phyloP scores from a whole-genome alignment of 1,140 invertebrate species.

The Chironomus striatipennis region DNA sequence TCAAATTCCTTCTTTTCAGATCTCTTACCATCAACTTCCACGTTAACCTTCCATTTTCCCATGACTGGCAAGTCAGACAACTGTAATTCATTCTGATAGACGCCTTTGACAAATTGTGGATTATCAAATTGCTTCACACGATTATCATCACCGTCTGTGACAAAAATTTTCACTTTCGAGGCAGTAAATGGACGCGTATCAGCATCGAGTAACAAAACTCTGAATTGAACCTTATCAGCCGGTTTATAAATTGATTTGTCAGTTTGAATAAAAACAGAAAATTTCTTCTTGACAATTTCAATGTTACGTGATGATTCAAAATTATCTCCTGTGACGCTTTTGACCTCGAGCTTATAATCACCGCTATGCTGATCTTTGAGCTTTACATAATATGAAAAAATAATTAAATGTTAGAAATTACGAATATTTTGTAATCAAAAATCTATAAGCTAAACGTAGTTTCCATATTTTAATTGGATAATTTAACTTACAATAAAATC shows the following conservation, averaged over 20 bases:
- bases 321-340: background rate
- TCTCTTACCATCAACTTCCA: slow-evolving; percentile 35
- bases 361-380: background rate
- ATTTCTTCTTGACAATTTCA: slow-evolving; percentile 66
- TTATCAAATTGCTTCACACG: slow-evolving; percentile 72
- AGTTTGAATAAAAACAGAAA: slow-evolving; percentile 88
- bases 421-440: too few relatives aligned
- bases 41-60: slow-evolving; percentile 76
- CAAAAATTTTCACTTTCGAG: background rate
- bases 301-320: background rate
- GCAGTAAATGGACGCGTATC: slow-evolving; percentile 50
- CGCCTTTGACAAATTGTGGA: slow-evolving; percentile 58
- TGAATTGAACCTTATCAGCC: slow-evolving; percentile 72
- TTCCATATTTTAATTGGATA: too few relatives aligned
- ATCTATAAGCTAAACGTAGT: too few relatives aligned
- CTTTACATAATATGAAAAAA: background rate
- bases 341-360: background rate
- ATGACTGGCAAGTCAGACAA: slow-evolving; percentile 75
- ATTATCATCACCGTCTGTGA: slow-evolving; percentile 65
- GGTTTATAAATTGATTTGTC: slow-evolving; percentile 92
- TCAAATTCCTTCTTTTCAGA: slow-evolving; percentile 38
- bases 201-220: slow-evolving; percentile 71
- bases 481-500: background rate
- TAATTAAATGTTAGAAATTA: background rate
- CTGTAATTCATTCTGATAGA: slow-evolving; percentile 70